Base-by-base conservation (phyloP, 2,113 vertebrate species). In the Cebus imitator region DNA sequence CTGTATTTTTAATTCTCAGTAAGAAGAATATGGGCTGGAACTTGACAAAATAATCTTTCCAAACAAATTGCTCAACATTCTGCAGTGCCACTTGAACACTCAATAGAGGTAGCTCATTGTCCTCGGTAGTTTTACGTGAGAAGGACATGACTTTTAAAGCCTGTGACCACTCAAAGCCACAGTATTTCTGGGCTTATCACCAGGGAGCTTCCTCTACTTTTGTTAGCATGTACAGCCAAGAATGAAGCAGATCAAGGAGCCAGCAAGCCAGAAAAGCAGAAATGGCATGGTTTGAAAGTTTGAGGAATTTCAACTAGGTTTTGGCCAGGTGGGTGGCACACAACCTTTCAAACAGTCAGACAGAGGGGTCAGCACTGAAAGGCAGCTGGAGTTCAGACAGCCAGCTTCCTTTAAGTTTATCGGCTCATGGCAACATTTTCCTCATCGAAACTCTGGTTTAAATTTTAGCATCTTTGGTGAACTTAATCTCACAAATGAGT, bases 321-420 rank as follows among this genome's bases (percentile, higher is more conserved):
- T 43, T 35, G 12, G 35, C 9, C 0, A 18, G 23, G 5, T 1
- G 3, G 5, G 8, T 1, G 4, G 14, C 13, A 45, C 9, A n/a
- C 2, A 7, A 5, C 25, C 20, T 37, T 18, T 20, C 13, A 48
- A 37, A 32, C 64, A 18, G 32, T 66, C 25, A 57, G 25, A 57
- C 10, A 43, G 17, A 2, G 52, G 17, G 37, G 17, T 37, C 4
- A 3, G 10, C 45, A 21, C 0, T 16, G 43, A 72, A 6, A 2
- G 12, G 5, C 4, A 9, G 52, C 13, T 7, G 8, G 5, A 7
- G 14, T 35, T 45, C 9, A 8, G 5, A 23, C 0, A 17, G 12
- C 35, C 50, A 25, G 0, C 1, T 48, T 18, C 61, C 13, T 70
- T 58, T 58, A 43, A 50, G 21, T 70, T n/a, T 27, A 45, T 30